phyloP scores from a whole-genome alignment of 2,113 vertebrate genomes.

The Pelodiscus sinensis region DNA sequence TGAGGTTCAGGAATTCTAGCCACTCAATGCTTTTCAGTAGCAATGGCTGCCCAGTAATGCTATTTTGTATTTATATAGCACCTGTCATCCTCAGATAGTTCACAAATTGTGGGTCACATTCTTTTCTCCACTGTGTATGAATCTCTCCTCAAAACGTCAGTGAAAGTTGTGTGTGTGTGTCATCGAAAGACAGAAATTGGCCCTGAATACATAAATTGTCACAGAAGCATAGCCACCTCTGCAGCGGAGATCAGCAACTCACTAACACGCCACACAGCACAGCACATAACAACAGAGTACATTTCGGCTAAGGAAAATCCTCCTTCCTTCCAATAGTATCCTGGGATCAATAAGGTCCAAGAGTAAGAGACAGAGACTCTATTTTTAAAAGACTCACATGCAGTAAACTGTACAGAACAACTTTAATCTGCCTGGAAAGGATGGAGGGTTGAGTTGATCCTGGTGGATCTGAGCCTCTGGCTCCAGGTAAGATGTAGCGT shows the following conservation, averaged over 20 bases:
- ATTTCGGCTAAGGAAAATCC: neutral
- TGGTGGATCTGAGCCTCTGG: neutral
- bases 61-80: neutral
- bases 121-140: neutral
- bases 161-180: neutral
- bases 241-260: neutral
- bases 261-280: neutral
- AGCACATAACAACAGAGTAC: neutral
- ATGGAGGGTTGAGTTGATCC: neutral
- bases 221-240: neutral
- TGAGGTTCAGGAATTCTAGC: slow-evolving; percentile 40
- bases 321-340: neutral
- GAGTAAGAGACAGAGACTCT: neutral
- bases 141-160: neutral
- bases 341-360: neutral
- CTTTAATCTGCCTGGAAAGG: neutral
- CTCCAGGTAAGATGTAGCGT: neutral
- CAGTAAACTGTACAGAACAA: neutral
- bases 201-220: neutral
- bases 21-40: slow-evolving; percentile 10
- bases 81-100: slow-evolving; percentile 26
- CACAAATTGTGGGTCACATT: neutral
- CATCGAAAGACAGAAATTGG: neutral
- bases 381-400: neutral
- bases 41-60: neutral